Evolutionary conservation across 2,888 invertebrate species (phyloP).

Genomic region (Agrochola lychnidis): DNA sequence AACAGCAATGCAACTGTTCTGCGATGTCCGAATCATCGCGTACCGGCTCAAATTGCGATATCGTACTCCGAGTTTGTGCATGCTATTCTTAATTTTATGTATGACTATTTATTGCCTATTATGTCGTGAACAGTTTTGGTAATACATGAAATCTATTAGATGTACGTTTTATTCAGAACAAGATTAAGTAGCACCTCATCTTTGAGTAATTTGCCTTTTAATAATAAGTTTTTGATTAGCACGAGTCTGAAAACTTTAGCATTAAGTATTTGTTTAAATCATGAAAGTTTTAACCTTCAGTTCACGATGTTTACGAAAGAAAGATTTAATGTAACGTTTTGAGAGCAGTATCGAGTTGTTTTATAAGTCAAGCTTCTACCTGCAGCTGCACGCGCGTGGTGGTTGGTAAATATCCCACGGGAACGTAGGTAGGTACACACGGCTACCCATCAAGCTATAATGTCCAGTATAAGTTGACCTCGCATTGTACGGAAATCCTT

Average conservation of each 20-base stretch:
- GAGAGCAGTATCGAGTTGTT: not conserved
- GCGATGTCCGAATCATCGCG: constrained; percentile 16
- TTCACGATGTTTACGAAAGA: not conserved
- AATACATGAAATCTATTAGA: not conserved
- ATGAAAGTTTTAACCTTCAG: constrained; percentile 31
- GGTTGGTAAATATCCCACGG: no score
- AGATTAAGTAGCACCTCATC: constrained; percentile 15
- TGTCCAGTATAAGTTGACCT: no score
- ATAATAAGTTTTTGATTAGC: constrained; percentile 19
- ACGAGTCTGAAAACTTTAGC: not conserved
- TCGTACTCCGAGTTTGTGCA: constrained; percentile 16
- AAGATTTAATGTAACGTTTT: not conserved
- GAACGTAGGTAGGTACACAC: no score
- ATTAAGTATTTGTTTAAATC: not conserved
- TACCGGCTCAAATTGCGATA: constrained; percentile 13
- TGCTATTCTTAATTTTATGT: constrained; percentile 14
- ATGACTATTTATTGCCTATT: constrained; percentile 9
- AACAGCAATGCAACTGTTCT: constrained; percentile 21
- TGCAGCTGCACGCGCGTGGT: no score
- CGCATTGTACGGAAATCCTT: no score
- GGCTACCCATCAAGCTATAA: no score
- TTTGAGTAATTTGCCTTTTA: constrained; percentile 25
- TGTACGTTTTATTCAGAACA: not conserved
- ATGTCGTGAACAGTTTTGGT: constrained; percentile 17
- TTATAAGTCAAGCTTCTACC: no score